phyloP scores from a whole-genome alignment of 2,113 vertebrate species.

The Tretioscincus oriximinensis region DNA sequence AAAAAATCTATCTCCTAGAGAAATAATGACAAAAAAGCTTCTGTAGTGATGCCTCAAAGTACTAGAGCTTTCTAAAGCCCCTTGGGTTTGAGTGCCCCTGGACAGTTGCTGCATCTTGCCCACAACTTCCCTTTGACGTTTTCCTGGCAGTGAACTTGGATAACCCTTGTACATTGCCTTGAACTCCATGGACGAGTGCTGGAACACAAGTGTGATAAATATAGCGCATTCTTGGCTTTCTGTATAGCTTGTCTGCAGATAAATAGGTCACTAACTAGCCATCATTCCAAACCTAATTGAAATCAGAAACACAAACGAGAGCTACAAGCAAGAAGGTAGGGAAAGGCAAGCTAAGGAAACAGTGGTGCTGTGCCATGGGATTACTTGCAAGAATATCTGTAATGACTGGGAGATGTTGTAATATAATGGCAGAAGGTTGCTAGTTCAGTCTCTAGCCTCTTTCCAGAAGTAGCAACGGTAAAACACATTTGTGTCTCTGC shows the following conservation, averaged over 20 bases:
- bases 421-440: too few relatives aligned
- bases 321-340: neutral
- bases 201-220: constrained; percentile 11
- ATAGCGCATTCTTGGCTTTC: neutral
- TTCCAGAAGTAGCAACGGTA: too few relatives aligned
- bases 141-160: neutral
- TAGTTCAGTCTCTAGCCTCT: too few relatives aligned
- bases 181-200: neutral
- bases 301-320: neutral
- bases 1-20: neutral
- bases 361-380: neutral
- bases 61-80: too few relatives aligned
- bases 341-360: neutral
- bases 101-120: neutral
- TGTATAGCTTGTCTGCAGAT: neutral
- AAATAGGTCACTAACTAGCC: constrained; percentile 1
- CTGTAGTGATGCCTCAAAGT: neutral
- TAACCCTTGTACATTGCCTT: neutral
- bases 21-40: neutral
- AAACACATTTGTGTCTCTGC: too few relatives aligned
- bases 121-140: neutral
- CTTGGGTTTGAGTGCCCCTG: neutral
- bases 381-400: neutral
- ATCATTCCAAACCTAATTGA: neutral
- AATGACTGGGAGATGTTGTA: too few relatives aligned